A percentile compares a stretch with the other conserved stretches of the same genome.
phyloP scores from a whole-genome alignment of 2,113 vertebrate genomes.

The Ptilonorhynchus violaceus region DNA sequence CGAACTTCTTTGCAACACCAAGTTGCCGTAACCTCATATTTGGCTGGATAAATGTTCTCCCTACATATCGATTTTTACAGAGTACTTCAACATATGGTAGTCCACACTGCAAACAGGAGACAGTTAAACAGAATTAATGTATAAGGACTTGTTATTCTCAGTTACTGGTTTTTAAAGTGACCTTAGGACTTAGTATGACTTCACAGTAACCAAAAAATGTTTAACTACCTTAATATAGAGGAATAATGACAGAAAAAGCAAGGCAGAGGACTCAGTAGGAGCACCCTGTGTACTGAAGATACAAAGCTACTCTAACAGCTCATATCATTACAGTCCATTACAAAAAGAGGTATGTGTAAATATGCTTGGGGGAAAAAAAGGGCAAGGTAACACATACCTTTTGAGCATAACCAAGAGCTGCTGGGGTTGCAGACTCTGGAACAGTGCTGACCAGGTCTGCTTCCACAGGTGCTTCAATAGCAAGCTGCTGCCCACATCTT shows the following conservation, averaged over 20 bases:
- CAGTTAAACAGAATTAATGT: background rate
- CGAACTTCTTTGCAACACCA: slow-evolving; percentile 97
- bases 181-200: background rate
- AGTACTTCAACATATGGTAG: slow-evolving; percentile 93
- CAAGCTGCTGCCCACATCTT: slow-evolving; percentile 92
- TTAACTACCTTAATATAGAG: background rate
- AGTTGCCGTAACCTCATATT: slow-evolving; percentile 96
- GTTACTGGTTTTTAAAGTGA: background rate
- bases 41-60: slow-evolving; percentile 96
- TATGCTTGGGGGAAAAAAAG: background rate
- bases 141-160: background rate
- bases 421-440: slow-evolving; percentile 95
- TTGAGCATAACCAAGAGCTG: slow-evolving; percentile 92
- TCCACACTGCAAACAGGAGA: slow-evolving; percentile 78
- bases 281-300: fast-evolving
- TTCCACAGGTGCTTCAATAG: slow-evolving; percentile 91
- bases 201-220: background rate
- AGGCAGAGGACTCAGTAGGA: background rate
- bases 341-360: background rate
- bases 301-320: background rate
- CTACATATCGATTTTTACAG: slow-evolving; percentile 97
- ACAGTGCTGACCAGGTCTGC: slow-evolving; percentile 97
- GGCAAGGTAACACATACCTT: slow-evolving; percentile 72
- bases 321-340: background rate
- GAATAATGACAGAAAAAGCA: background rate